A percentile compares a stretch with the other conserved stretches of the same genome.
phyloP scores from a whole-genome alignment of 2,113 vertebrate genomes.

The Lophochroa leadbeateri region DNA sequence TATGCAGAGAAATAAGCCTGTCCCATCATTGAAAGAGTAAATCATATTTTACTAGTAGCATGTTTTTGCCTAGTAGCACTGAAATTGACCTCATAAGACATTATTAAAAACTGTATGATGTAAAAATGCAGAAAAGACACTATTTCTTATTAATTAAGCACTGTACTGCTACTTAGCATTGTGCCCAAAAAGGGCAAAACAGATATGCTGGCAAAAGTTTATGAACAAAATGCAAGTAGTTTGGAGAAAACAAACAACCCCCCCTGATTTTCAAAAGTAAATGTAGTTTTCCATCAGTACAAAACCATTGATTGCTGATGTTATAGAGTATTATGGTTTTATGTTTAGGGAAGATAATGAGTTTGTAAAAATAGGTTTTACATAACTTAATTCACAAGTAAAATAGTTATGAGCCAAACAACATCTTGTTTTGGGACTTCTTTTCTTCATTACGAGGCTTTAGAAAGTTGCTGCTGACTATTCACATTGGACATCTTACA shows the following conservation, averaged over 20 bases:
- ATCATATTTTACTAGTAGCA: not conserved
- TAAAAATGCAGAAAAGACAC: not conserved
- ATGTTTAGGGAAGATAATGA: not conserved
- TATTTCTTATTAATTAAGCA: not conserved
- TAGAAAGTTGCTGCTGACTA: not conserved
- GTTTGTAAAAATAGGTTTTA: not conserved
- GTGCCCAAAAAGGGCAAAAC: not conserved
- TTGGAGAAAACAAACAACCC: not conserved
- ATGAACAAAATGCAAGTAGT: not conserved
- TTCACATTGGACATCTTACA: not conserved
- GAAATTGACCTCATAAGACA: rapidly evolving
- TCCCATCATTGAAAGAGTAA: not conserved
- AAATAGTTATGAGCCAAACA: not conserved
- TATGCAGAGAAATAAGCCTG: not conserved
- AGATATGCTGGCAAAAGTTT: not conserved
- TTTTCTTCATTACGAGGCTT: not conserved
- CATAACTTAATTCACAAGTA: not conserved
- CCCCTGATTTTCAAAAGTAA: not conserved
- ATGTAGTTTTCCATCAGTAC: not conserved
- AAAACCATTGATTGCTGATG: not conserved
- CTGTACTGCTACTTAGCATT: not conserved
- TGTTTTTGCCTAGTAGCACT: not conserved
- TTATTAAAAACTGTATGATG: not conserved
- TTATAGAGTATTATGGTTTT: not conserved
- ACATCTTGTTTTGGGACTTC: not conserved